phyloP scores from a whole-genome alignment of 92 coral and sea anemone genomes.

The Actinostola sp. region DNA sequence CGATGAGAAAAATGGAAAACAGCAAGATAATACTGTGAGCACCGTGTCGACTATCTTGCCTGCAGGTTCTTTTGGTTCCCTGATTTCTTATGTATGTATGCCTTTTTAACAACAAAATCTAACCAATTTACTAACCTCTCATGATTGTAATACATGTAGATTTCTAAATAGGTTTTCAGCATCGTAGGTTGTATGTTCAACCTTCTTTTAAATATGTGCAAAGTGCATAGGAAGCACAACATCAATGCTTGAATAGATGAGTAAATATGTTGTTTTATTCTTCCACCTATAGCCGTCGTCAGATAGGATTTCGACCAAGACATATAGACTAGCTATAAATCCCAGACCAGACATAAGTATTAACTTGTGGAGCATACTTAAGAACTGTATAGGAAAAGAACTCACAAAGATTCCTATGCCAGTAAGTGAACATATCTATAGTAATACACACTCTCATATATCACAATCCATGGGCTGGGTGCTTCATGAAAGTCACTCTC shows the following conservation, averaged over 20 bases:
- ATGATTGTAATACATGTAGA: too few species aligned
- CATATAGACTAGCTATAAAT: slow-evolving; percentile 63
- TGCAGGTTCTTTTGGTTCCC: slow-evolving; percentile 23
- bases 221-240: too few species aligned
- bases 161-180: too few species aligned
- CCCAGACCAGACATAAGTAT: slow-evolving; percentile 91
- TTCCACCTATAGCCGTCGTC: slow-evolving; percentile 55
- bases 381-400: slow-evolving; percentile 97
- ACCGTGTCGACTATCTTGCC: slow-evolving; percentile 25
- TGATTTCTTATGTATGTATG: slow-evolving; percentile 25
- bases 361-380: slow-evolving; percentile 92
- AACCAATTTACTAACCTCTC: too few species aligned
- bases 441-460: background rate
- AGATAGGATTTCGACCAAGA: slow-evolving; percentile 52
- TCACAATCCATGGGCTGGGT: too few species aligned
- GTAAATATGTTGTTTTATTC: slow-evolving; percentile 1
- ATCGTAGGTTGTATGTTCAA: too few species aligned
- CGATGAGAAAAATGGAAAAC: background rate
- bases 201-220: too few species aligned
- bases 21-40: slow-evolving; percentile 6
- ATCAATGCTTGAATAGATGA: background rate
- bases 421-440: slow-evolving; percentile 54
- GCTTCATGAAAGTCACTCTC: too few species aligned
- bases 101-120: too few species aligned
- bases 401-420: slow-evolving; percentile 99